Percentiles rank a stretch among this genome's conserved stretches.
These are phyloP conservation scores for Heliconius hortense DNA, from an alignment of 2,888 invertebrate species.

Conservation along the genomic window DNA sequence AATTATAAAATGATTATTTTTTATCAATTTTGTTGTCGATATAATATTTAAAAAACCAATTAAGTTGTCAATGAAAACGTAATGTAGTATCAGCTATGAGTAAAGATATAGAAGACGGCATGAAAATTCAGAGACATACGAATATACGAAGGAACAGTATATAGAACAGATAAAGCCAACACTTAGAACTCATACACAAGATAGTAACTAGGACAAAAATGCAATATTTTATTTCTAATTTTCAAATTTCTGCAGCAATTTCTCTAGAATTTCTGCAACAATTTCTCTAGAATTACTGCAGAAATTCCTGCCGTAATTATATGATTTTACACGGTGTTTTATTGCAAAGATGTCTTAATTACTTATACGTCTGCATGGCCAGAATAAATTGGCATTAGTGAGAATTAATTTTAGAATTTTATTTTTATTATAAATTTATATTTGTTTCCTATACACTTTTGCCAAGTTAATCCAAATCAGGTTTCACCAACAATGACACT, in stretches of 20 bases:
- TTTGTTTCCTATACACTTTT: slow-evolving; percentile 12
- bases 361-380: slow-evolving; percentile 28
- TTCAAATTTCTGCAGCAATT: background rate
- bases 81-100: slow-evolving; percentile 32
- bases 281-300: too few relatives aligned
- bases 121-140: slow-evolving; percentile 56
- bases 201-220: slow-evolving; percentile 36
- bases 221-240: slow-evolving; percentile 13
- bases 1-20: background rate
- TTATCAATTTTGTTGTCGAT: background rate
- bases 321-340: background rate
- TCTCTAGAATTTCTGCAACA: too few relatives aligned
- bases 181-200: slow-evolving; percentile 48
- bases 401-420: background rate
- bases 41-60: background rate
- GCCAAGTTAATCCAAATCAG: slow-evolving; percentile 37
- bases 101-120: slow-evolving; percentile 48
- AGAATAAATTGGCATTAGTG: slow-evolving; percentile 30
- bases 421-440: background rate
- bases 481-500: slow-evolving; percentile 61
- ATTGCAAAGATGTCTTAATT: slow-evolving; percentile 28
- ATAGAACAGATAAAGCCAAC: slow-evolving; percentile 74
- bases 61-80: slow-evolving; percentile 33
- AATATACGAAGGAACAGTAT: slow-evolving; percentile 58
- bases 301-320: background rate